Evolutionary conservation across 2,113 vertebrate genomes (phyloP).

Genomic region (Suncus etruscus): DNA sequence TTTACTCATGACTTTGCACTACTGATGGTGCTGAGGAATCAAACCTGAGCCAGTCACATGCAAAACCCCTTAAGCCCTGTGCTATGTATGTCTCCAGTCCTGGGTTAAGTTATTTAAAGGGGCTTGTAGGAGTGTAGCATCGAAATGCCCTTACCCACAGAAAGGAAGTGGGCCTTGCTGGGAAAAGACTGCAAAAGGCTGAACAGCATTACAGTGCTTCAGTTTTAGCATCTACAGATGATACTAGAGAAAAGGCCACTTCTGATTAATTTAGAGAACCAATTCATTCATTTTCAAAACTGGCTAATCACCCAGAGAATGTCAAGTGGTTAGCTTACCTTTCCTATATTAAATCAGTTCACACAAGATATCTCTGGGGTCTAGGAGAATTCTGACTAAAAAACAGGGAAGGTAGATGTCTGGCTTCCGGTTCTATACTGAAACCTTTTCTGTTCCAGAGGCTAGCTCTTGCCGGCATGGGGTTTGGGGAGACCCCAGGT

Average conservation of each 20-base stretch:
- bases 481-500: too few species aligned
- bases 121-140: background rate
- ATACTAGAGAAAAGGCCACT: too few species aligned
- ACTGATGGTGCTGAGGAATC: too few species aligned
- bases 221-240: too few species aligned
- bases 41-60: too few species aligned
- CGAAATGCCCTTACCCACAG: background rate
- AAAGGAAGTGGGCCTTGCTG: background rate
- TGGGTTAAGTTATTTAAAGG: background rate
- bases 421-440: too few species aligned
- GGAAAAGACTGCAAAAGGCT: background rate
- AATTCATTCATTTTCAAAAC: slow-evolving; percentile 11
- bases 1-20: too few species aligned
- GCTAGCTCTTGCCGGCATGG: too few species aligned
- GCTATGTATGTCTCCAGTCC: too few species aligned
- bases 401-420: background rate
- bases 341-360: background rate
- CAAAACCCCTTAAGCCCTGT: too few species aligned
- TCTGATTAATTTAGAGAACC: background rate
- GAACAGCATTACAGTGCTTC: too few species aligned
- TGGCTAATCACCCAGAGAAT: background rate
- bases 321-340: background rate
- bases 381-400: background rate
- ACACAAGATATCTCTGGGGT: background rate
- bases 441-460: too few species aligned